phyloP scores from a whole-genome alignment of 2,888 invertebrate species.

The Sinodicranocentrus sp. region DNA sequence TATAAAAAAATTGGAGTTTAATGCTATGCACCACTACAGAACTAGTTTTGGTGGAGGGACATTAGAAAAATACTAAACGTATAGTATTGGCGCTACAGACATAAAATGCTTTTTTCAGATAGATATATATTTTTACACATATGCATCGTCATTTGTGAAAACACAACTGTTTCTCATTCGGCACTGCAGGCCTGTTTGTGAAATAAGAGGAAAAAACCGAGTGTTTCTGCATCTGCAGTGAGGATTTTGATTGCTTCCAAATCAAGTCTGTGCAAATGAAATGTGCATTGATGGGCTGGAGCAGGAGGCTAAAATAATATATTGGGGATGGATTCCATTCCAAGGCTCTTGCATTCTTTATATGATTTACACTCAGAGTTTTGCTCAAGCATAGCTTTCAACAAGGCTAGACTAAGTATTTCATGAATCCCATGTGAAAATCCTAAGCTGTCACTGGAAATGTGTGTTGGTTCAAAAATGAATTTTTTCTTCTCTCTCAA shows the following conservation, averaged over 20 bases:
- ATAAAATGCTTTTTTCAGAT: background rate
- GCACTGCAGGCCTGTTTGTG: no score
- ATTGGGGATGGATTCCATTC: no score
- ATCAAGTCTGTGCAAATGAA: conserved; percentile 11
- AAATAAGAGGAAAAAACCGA: background rate
- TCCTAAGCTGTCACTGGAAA: no score
- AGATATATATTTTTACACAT: background rate
- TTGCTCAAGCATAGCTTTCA: no score
- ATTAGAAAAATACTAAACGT: background rate
- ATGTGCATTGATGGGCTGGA: background rate
- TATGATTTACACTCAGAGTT: no score
- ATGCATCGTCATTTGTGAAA: background rate
- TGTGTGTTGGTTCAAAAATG: background rate
- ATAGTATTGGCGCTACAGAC: background rate
- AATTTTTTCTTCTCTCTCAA: no score
- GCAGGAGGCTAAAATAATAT: background rate
- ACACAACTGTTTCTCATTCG: background rate
- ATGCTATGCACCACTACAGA: conserved; percentile 23
- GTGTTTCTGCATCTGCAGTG: background rate
- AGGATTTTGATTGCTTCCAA: background rate
- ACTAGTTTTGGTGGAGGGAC: background rate
- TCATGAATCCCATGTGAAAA: no score
- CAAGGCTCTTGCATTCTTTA: background rate
- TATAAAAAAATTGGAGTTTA: conserved; percentile 26
- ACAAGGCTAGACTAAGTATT: no score